These are phyloP conservation scores for Ichneumoninae sp. DNA, from an alignment of 2,888 invertebrate species.

Conservation along the genomic window DNA sequence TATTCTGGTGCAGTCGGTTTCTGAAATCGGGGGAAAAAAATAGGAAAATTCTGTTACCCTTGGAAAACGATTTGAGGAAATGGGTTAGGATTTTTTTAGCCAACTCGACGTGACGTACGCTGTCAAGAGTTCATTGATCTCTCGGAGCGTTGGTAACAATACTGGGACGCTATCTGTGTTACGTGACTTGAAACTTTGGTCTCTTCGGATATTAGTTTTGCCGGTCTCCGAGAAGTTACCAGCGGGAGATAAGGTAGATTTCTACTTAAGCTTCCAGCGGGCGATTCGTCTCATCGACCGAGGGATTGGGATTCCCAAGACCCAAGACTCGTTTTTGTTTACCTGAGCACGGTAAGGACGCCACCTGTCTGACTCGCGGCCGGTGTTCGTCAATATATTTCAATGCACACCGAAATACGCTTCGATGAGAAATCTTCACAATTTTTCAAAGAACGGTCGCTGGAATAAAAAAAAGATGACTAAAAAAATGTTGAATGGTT, in stretches of 20 bases:
- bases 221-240: not conserved
- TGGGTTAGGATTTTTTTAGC: slow-evolving; percentile 43
- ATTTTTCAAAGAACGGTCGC: not conserved
- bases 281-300: no score
- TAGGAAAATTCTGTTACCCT: not conserved
- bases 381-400: not conserved
- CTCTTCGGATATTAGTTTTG: not conserved
- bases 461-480: not conserved
- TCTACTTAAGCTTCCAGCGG: not conserved
- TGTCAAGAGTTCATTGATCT: slow-evolving; percentile 57
- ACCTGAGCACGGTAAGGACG: not conserved
- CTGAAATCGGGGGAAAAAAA: not conserved
- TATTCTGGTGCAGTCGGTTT: no score
- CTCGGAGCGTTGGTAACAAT: slow-evolving; percentile 20
- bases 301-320: not conserved
- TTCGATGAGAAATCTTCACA: not conserved
- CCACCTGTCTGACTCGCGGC: not conserved
- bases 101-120: slow-evolving; percentile 22
- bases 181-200: slow-evolving; percentile 4
- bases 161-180: slow-evolving; percentile 16
- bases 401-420: not conserved
- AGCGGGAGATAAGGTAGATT: not conserved
- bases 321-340: not conserved
- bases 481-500: not conserved
- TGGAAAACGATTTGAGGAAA: not conserved